Percentiles rank a stretch among this genome's conserved stretches.
Conservation (phyloP, 2,113 vertebrate genomes). For the Sylvicapra grimmia region DNA sequence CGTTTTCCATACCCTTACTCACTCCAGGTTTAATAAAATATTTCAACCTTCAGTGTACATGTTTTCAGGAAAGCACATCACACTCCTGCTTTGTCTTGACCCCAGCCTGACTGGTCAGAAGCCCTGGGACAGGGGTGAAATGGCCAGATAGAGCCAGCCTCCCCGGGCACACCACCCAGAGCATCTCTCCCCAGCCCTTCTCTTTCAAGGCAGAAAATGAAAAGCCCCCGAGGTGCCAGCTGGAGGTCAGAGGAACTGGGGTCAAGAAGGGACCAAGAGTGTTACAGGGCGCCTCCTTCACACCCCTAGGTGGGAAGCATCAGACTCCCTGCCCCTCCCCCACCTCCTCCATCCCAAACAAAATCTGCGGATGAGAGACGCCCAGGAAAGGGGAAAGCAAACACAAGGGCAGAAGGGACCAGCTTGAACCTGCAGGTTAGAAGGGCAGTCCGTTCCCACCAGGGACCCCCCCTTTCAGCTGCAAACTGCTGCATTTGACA, state of each 20-base stretch:
- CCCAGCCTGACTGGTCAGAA: conserved; percentile 4
- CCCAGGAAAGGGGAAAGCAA: conserved; percentile 74
- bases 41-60: neutral
- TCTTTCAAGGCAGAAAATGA: neutral
- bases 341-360: conserved; percentile 61
- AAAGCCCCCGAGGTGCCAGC: conserved; percentile 27
- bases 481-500: conserved; percentile 82
- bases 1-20: neutral
- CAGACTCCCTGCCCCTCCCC: conserved; percentile 33
- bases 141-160: too few relatives aligned
- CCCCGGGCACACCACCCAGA: neutral
- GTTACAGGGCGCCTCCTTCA: conserved; percentile 58
- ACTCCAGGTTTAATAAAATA: neutral
- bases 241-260: conserved; percentile 30
- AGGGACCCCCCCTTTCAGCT: conserved; percentile 83
- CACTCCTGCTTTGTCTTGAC: neutral
- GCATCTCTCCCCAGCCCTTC: neutral
- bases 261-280: conserved; percentile 13
- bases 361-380: conserved; percentile 74
- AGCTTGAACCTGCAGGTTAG: conserved; percentile 83
- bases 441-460: conserved; percentile 91
- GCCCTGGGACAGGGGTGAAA: neutral
- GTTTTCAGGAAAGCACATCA: neutral
- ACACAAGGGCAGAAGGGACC: conserved; percentile 71
- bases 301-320: conserved; percentile 75